Percentiles rank a stretch among this genome's conserved stretches.
phyloP scores from a whole-genome alignment of 2,113 vertebrate genomes.

The Fulica atra region DNA sequence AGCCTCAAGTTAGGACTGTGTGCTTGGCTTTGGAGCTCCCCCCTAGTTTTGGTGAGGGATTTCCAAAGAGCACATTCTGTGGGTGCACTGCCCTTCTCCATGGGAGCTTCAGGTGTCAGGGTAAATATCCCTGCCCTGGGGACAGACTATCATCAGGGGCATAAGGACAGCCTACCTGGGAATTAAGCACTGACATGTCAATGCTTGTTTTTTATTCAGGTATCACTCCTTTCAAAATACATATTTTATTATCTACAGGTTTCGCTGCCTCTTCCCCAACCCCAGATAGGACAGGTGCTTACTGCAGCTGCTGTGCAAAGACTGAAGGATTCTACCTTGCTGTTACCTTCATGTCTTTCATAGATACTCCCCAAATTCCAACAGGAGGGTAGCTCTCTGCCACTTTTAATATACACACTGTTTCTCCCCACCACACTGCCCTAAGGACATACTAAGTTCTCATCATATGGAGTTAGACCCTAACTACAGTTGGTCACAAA shows the following conservation, averaged over 20 bases:
- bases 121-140: not conserved
- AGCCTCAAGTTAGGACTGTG: not conserved
- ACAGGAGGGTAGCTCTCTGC: not conserved
- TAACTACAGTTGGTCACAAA: not conserved
- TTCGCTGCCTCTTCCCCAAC: not conserved
- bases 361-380: not conserved
- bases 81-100: not conserved
- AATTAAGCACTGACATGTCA: not conserved
- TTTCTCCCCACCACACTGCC: not conserved
- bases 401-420: not conserved
- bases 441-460: too few relatives aligned
- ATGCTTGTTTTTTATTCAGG: not conserved
- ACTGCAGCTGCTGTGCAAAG: not conserved
- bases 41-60: not conserved
- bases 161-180: not conserved
- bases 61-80: not conserved
- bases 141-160: not conserved
- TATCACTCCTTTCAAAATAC: not conserved
- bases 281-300: not conserved
- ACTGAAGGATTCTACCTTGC: not conserved
- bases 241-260: not conserved
- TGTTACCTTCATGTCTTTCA: not conserved
- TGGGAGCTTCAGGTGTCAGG: accelerated
- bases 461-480: not conserved
- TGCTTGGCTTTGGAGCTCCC: not conserved